A percentile compares a stretch with the other conserved stretches of the same genome.
Evolutionary conservation across 2,888 invertebrate genomes (phyloP).

Genomic region (Calameuta idolon): DNA sequence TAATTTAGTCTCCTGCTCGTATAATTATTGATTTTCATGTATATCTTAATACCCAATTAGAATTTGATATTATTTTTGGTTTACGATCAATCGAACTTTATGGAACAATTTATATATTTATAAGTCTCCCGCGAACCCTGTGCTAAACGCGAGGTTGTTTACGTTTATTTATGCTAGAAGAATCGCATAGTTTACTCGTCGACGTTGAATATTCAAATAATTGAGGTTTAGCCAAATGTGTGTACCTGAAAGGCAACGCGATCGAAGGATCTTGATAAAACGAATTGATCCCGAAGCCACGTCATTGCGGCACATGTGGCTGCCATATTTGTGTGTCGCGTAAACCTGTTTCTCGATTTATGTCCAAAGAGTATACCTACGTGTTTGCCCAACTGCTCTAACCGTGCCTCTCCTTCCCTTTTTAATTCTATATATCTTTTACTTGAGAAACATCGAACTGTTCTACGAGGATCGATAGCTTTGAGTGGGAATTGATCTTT

Average conservation of each 20-base stretch:
- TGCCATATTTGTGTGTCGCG: conserved; percentile 24
- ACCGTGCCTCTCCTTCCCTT: neutral
- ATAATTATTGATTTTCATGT: neutral
- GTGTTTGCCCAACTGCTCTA: neutral
- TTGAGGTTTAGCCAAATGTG: neutral
- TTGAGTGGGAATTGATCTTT: neutral
- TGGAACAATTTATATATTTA: no score
- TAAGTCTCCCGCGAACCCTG: no score
- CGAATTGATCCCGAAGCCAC: neutral
- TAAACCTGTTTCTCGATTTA: conserved; percentile 29
- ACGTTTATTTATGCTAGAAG: no score
- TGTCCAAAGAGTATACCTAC: conserved; percentile 32
- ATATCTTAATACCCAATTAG: neutral
- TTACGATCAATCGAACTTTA: neutral
- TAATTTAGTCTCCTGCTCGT: neutral
- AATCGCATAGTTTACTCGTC: no score
- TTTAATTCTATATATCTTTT: neutral
- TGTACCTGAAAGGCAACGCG: neutral
- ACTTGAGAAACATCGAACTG: neutral
- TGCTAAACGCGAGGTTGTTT: no score
- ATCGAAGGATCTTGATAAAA: neutral
- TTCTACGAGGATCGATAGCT: neutral
- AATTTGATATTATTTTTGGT: neutral
- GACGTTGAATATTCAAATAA: neutral
- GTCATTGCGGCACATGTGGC: conserved; percentile 22